These are phyloP conservation scores for Perdix hodgsoniae DNA, from an alignment of 2,797 vertebrate species.

Conservation along the genomic window DNA sequence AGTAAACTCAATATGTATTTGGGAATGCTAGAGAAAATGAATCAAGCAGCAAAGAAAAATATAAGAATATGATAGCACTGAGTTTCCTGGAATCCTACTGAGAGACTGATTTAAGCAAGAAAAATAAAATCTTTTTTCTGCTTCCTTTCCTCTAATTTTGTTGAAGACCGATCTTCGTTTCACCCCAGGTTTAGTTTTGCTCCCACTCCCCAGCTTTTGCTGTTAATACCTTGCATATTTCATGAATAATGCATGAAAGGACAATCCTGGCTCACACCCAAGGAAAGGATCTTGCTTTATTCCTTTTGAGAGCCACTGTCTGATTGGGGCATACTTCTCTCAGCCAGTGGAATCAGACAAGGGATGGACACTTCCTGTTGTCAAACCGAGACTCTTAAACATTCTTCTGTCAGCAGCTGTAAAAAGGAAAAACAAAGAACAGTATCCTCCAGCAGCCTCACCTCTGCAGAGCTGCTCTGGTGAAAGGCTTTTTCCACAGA, in stretches of 20 bases:
- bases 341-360: background rate
- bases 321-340: background rate
- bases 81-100: slow-evolving; percentile 17
- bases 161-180: slow-evolving; percentile 5
- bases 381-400: background rate
- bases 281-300: background rate
- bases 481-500: background rate
- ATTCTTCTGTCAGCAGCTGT: background rate
- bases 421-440: background rate
- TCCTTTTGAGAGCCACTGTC: background rate
- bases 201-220: background rate
- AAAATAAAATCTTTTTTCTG: slow-evolving; percentile 16
- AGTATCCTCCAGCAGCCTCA: background rate
- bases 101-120: slow-evolving; percentile 35
- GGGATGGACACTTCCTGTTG: background rate
- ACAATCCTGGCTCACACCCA: background rate
- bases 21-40: background rate
- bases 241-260: background rate
- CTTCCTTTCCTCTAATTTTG: background rate
- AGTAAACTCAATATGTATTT: background rate
- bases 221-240: background rate
- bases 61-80: background rate
- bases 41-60: background rate
- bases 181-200: background rate
- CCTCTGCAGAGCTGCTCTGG: background rate